phyloP scores from a whole-genome alignment of 2,113 vertebrate species.

The Phycodurus eques region DNA sequence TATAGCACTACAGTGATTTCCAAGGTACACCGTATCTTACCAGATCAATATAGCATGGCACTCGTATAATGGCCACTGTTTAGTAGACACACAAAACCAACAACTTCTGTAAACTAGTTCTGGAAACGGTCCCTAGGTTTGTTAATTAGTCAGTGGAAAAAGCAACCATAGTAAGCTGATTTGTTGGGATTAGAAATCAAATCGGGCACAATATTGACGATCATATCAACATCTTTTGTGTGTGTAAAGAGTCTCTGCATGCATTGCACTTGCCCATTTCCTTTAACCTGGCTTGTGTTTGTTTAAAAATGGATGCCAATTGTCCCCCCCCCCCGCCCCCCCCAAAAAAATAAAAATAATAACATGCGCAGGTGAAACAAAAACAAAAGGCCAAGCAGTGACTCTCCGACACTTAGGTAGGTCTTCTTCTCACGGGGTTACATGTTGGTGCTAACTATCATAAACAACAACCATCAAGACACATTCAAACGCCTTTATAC shows the following conservation, averaged over 20 bases:
- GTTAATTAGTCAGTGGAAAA: constrained; percentile 58
- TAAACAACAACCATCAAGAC: constrained; percentile 72
- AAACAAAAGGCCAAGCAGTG: constrained; percentile 65
- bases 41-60: constrained; percentile 82
- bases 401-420: constrained; percentile 61
- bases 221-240: neutral
- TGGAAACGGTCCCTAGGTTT: constrained; percentile 64
- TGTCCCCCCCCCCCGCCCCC: too few species aligned
- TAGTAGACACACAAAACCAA: constrained; percentile 79
- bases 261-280: constrained; percentile 77
- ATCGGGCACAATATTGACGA: constrained; percentile 62
- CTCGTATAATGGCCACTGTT: constrained; percentile 80
- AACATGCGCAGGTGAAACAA: constrained; percentile 49
- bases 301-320: constrained; percentile 57
- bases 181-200: constrained; percentile 64
- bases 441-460: constrained; percentile 73
- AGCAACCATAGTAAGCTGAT: constrained; percentile 64
- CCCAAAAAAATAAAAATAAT: constrained; percentile 14
- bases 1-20: constrained; percentile 83
- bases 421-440: constrained; percentile 68
- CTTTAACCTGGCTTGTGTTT: constrained; percentile 59
- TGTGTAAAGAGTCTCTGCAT: constrained; percentile 75
- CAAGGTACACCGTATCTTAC: constrained; percentile 81
- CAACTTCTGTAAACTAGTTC: constrained; percentile 77
- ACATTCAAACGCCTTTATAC: constrained; percentile 72